Conservation (phyloP, 2,113 vertebrate species). For the Trachemys scripta region DNA sequence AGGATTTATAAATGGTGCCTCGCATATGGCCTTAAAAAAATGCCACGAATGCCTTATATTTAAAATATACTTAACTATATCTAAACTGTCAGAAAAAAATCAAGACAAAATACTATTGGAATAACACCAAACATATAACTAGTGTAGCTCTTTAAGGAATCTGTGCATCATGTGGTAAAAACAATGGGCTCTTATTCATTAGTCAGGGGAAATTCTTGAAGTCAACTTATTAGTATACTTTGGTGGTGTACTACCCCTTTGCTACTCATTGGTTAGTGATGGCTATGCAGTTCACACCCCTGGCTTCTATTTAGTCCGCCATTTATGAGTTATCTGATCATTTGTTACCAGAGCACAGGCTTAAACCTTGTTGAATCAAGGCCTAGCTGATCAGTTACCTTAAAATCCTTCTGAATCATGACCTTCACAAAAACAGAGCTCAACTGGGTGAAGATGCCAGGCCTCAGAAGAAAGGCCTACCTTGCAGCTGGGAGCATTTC, state of each 20-base stretch:
- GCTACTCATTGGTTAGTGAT: no score
- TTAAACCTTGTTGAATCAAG: not conserved
- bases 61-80: not conserved
- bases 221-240: not conserved
- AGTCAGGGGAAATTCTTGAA: not conserved
- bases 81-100: rapidly evolving
- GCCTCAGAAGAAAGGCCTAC: no score
- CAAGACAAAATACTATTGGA: not conserved
- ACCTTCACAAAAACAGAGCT: no score
- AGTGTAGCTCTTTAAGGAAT: not conserved
- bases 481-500: no score
- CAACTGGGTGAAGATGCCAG: no score
- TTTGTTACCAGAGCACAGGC: not conserved
- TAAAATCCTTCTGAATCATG: no score
- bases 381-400: not conserved
- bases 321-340: not conserved
- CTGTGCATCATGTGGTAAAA: not conserved
- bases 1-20: not conserved
- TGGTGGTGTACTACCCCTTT: no score
- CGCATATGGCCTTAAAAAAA: not conserved
- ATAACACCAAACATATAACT: not conserved
- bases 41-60: not conserved
- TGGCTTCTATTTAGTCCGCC: not conserved
- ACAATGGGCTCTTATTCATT: not conserved
- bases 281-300: no score